A percentile compares a stretch with the other conserved stretches of the same genome.
phyloP scores from a whole-genome alignment of 2,888 invertebrate species.

The Cosmorhoe ocellata region DNA sequence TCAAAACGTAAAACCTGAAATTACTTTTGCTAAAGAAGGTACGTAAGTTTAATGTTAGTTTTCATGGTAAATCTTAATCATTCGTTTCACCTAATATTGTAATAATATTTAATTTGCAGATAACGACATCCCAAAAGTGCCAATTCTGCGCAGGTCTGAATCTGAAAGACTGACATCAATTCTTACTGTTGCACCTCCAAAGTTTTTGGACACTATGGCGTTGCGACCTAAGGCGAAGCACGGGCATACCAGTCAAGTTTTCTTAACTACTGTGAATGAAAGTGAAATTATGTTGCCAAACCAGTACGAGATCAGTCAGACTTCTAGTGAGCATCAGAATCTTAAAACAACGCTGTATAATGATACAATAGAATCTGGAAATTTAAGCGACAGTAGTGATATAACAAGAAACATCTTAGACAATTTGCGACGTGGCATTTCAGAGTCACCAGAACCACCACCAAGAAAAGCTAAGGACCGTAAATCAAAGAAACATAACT shows the following conservation, averaged over 20 bases:
- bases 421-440: constrained; percentile 67
- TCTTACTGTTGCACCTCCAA: constrained; percentile 77
- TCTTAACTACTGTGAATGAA: constrained; percentile 74
- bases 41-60: constrained; percentile 1
- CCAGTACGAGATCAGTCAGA: constrained; percentile 36
- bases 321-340: constrained; percentile 18
- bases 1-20: constrained; percentile 20
- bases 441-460: constrained; percentile 76
- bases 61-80: too few relatives aligned
- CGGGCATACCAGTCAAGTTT: constrained; percentile 84
- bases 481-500: constrained; percentile 74
- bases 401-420: constrained; percentile 68
- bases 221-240: constrained; percentile 85
- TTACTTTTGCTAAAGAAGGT: constrained; percentile 45
- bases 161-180: constrained; percentile 69
- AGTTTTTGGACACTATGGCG: constrained; percentile 92
- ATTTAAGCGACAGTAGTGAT: constrained; percentile 72
- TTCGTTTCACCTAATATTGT: too few relatives aligned
- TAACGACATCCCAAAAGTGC: constrained; percentile 69
- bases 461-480: constrained; percentile 68
- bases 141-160: constrained; percentile 72
- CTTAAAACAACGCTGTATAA: constrained; percentile 28
- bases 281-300: constrained; percentile 44
- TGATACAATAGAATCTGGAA: constrained; percentile 59
- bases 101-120: constrained; percentile 45